These are phyloP conservation scores for Calosoma granatense DNA, from an alignment of 1,140 invertebrate genomes.

Conservation along the genomic window DNA sequence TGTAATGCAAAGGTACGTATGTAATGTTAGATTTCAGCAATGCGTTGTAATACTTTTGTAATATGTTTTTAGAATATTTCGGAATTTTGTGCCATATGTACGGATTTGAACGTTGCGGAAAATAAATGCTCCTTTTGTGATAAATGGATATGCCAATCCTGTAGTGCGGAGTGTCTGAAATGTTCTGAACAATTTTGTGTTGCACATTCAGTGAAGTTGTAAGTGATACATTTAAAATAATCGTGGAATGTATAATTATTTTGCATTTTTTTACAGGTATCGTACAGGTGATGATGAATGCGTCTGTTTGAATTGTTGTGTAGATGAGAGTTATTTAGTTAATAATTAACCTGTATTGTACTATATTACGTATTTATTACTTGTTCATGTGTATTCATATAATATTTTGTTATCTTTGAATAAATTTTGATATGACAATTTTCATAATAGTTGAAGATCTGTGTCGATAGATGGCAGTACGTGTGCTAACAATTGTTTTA, in stretches of 20 bases:
- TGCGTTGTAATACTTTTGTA: background rate
- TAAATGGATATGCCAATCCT: background rate
- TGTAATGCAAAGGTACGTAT: background rate
- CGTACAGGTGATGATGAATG: background rate
- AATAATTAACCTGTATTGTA: too few species aligned
- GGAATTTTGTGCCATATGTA: background rate
- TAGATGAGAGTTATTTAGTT: background rate
- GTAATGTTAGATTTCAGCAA: background rate
- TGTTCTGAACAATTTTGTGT: background rate
- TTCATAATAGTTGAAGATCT: too few species aligned
- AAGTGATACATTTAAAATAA: background rate
- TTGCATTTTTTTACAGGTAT: background rate
- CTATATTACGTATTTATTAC: background rate
- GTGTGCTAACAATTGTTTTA: too few species aligned
- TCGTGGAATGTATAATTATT: background rate
- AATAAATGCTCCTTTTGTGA: background rate
- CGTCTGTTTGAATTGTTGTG: background rate
- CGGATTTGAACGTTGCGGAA: background rate
- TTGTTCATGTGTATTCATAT: background rate
- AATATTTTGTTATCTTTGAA: background rate
- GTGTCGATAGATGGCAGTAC: too few species aligned
- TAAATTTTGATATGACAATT: too few species aligned
- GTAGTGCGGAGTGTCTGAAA: background rate
- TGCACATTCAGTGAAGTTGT: background rate
- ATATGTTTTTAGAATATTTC: conserved; percentile 1